Evolutionary conservation across 2,797 vertebrate genomes (phyloP).

Genomic region (Sebastes diaconus): DNA sequence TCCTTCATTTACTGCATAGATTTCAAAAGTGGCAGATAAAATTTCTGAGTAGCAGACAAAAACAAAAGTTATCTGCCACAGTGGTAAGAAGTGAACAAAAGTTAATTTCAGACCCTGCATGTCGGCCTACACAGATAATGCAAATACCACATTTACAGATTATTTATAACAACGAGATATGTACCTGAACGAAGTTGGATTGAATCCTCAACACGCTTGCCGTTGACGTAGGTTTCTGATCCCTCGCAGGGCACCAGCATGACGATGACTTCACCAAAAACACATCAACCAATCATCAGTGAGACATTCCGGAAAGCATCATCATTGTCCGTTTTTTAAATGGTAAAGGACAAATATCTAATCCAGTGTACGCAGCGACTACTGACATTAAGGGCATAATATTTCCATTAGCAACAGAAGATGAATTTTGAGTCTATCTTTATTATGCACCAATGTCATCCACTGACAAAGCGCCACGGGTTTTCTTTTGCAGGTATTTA

Average conservation of each 20-base stretch:
- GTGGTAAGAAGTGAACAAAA: too few species aligned
- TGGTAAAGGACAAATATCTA: not conserved
- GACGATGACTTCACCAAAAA: slow-evolving; percentile 88
- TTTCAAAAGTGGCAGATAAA: too few species aligned
- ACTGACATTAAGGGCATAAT: not conserved
- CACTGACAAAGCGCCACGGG: rapidly evolving
- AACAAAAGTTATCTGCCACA: too few species aligned
- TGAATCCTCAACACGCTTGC: slow-evolving; percentile 92
- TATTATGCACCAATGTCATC: not conserved
- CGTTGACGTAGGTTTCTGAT: slow-evolving; percentile 98
- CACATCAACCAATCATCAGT: slow-evolving; percentile 29
- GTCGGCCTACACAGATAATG: not conserved
- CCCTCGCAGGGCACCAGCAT: slow-evolving; percentile 93
- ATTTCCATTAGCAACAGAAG: not conserved
- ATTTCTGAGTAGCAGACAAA: too few species aligned
- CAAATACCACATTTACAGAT: not conserved
- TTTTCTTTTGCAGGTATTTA: not conserved
- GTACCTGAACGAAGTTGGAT: slow-evolving; percentile 96
- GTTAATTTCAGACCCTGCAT: not conserved
- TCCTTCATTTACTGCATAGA: too few species aligned
- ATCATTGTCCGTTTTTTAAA: not conserved
- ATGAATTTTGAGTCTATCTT: not conserved
- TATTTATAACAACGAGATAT: not conserved
- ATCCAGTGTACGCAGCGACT: not conserved
- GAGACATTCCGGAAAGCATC: not conserved